Percentiles rank a stretch among this genome's conserved stretches.
phyloP scores from a whole-genome alignment of 2,113 vertebrate species.

The Alectura lathami region DNA sequence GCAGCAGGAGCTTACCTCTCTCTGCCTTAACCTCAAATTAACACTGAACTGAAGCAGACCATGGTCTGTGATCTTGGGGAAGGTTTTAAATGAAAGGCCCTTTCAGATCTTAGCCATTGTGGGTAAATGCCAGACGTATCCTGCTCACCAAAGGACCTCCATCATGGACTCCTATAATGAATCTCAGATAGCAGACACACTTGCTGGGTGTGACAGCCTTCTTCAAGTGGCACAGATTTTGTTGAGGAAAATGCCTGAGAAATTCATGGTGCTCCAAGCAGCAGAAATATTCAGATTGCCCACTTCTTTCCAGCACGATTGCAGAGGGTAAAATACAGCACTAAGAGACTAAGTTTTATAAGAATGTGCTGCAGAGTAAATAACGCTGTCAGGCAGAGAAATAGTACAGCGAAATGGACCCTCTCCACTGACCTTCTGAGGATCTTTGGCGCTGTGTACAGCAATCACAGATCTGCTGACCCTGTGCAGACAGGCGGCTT shows the following conservation, averaged over 20 bases:
- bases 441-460: neutral
- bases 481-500: neutral
- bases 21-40: neutral
- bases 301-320: neutral
- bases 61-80: accelerated
- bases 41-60: neutral
- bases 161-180: neutral
- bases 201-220: neutral
- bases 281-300: neutral
- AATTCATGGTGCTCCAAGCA: neutral
- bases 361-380: neutral
- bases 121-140: neutral
- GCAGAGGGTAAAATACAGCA: neutral
- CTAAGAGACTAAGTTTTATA: neutral
- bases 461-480: neutral
- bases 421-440: neutral
- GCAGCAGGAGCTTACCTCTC: neutral
- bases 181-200: neutral
- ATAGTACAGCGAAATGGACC: neutral
- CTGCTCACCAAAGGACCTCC: neutral
- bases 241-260: neutral
- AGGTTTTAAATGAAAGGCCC: neutral
- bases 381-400: neutral
- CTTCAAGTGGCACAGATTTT: neutral
- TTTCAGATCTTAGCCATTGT: neutral